phyloP scores from a whole-genome alignment of 2,888 invertebrate species.

The Galerucella nymphaeae region DNA sequence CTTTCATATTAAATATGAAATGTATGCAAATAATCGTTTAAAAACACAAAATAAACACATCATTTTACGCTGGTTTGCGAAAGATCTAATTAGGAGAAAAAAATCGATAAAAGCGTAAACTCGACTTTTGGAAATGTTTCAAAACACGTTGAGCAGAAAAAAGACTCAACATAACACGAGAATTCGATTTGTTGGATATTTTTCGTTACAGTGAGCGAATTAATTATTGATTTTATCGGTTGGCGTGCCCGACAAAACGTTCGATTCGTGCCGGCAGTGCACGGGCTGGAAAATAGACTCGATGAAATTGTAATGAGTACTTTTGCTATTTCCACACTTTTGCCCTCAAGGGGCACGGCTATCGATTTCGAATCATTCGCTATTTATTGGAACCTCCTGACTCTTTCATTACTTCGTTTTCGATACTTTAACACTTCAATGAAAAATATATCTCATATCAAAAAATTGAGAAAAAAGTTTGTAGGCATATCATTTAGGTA shows the following conservation, averaged over 20 bases:
- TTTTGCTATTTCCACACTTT: slow-evolving; percentile 15
- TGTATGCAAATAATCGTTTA: too few species aligned
- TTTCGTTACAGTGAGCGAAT: slow-evolving; percentile 33
- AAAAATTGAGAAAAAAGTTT: neutral
- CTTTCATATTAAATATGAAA: too few species aligned
- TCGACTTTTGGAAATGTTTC: slow-evolving; percentile 8
- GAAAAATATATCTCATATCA: neutral
- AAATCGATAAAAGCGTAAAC: neutral
- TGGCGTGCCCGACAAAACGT: slow-evolving; percentile 20
- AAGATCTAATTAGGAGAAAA: neutral
- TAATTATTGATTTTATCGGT: slow-evolving; percentile 39
- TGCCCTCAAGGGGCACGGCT: slow-evolving; percentile 10
- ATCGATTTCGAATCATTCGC: slow-evolving; percentile 4
- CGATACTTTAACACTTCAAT: slow-evolving; percentile 15
- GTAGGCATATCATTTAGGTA: too few species aligned
- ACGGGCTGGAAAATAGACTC: slow-evolving; percentile 28
- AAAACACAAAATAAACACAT: too few species aligned
- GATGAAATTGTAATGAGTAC: slow-evolving; percentile 30
- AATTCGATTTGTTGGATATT: slow-evolving; percentile 35
- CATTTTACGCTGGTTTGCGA: neutral
- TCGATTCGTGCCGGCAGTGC: slow-evolving; percentile 14
- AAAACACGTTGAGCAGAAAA: slow-evolving; percentile 4
- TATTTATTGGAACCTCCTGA: slow-evolving; percentile 23
- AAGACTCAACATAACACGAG: slow-evolving; percentile 26
- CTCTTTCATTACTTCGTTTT: slow-evolving; percentile 8